phyloP scores from a whole-genome alignment of 2,888 invertebrate species.

The Plutella xylostella region DNA sequence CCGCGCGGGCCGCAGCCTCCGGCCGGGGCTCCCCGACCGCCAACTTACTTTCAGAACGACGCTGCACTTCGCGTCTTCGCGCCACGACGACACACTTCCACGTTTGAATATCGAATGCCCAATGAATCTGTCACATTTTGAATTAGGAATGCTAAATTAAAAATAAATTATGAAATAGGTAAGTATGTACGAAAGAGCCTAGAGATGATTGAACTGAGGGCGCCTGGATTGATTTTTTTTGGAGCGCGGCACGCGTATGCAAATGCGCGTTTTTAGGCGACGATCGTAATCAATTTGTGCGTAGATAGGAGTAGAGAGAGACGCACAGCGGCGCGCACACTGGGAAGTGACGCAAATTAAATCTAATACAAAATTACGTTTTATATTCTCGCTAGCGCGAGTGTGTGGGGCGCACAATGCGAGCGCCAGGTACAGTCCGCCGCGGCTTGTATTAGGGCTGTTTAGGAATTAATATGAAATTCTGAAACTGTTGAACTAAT shows the following conservation, averaged over 20 bases:
- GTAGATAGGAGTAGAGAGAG: conserved; percentile 62
- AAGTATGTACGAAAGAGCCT: neutral
- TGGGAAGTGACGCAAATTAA: conserved; percentile 55
- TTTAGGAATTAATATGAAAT: too few species aligned
- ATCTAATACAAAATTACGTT: conserved; percentile 71
- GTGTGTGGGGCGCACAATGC: conserved; percentile 62
- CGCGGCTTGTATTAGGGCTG: neutral
- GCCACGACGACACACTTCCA: neutral
- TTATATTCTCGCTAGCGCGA: conserved; percentile 60
- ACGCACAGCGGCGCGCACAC: conserved; percentile 41
- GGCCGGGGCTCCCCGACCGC: conserved; percentile 35
- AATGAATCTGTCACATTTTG: too few species aligned
- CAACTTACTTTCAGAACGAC: conserved; percentile 13
- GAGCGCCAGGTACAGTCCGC: conserved; percentile 50
- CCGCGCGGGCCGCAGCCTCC: conserved; percentile 55
- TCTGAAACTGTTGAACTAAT: too few species aligned
- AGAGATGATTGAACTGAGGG: conserved; percentile 20
- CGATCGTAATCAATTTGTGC: conserved; percentile 68
- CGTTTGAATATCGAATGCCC: neutral
- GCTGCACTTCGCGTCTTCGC: neutral
- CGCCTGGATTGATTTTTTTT: conserved; percentile 39
- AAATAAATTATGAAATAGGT: neutral
- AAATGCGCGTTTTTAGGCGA: conserved; percentile 59
- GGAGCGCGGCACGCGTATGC: conserved; percentile 49
- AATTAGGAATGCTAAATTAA: neutral